Evolutionary conservation across 2,797 vertebrate genomes (phyloP).

Genomic region (Vultur gryphus): DNA sequence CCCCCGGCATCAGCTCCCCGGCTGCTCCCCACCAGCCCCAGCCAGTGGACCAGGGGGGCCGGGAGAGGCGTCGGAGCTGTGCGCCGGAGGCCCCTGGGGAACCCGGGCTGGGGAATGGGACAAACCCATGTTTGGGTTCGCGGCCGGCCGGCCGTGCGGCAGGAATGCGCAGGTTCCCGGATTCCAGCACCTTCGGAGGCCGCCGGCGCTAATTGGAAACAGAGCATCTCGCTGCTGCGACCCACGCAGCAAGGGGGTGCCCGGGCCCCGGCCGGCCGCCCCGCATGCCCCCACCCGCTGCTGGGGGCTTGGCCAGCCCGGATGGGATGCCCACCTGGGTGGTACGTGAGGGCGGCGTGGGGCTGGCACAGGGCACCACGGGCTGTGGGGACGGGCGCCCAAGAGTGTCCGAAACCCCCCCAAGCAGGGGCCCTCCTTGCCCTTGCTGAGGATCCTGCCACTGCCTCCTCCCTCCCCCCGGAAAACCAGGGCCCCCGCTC

Average conservation of each 20-base stretch:
- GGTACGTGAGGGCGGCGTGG: accelerated
- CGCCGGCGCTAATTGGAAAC: conserved; percentile 59
- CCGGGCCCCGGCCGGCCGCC: not conserved
- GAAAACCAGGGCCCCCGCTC: conserved; percentile 41
- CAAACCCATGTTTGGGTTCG: conserved; percentile 51
- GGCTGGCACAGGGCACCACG: not conserved
- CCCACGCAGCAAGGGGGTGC: conserved; percentile 28
- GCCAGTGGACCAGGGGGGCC: not conserved
- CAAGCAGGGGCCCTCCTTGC: conserved; percentile 35
- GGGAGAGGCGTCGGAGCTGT: not conserved
- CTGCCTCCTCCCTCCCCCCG: conserved; percentile 41
- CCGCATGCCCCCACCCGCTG: accelerated
- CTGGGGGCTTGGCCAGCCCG: not conserved
- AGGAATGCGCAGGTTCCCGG: conserved; percentile 58
- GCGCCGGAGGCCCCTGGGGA: not conserved
- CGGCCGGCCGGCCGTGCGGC: not conserved
- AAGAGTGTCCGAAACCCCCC: conserved; percentile 7
- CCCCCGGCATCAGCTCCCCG: accelerated
- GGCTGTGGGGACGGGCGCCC: accelerated
- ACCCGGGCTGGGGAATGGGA: not conserved
- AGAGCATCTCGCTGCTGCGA: conserved; percentile 27
- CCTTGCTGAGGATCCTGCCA: conserved; percentile 33
- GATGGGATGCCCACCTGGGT: accelerated
- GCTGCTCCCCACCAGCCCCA: not conserved
- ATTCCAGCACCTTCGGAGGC: conserved; percentile 54